Conservation (phyloP, 2,797 vertebrate species). For the Rhadinocentrus ornatus region DNA sequence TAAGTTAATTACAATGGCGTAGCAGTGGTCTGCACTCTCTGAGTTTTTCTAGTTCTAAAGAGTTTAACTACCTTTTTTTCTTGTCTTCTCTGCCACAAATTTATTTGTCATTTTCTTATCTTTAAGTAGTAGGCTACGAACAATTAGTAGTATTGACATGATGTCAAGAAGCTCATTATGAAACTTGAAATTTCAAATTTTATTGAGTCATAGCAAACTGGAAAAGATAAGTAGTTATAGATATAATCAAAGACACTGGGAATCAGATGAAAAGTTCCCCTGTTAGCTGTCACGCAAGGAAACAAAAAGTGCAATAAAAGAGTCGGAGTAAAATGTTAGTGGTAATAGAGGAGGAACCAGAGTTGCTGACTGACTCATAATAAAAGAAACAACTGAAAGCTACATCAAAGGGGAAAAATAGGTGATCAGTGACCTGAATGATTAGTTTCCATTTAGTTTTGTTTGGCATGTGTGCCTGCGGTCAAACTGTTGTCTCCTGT, state of each 20-base stretch:
- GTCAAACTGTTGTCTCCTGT: neutral
- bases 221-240: neutral
- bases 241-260: neutral
- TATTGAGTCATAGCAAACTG: conserved; percentile 7
- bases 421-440: neutral
- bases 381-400: conserved; percentile 60
- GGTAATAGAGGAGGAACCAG: conserved; percentile 47
- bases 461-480: neutral
- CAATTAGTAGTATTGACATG: neutral
- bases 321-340: conserved; percentile 2
- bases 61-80: too few species aligned
- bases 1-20: too few species aligned
- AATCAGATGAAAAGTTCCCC: conserved; percentile 3
- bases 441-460: conserved; percentile 3
- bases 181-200: neutral
- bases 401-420: conserved; percentile 20
- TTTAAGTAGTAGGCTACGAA: too few species aligned
- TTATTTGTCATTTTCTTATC: too few species aligned
- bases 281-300: conserved; percentile 25
- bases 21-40: too few species aligned
- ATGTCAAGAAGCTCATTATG: neutral
- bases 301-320: conserved; percentile 33
- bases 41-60: too few species aligned
- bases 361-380: conserved; percentile 53
- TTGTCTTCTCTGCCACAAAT: too few species aligned